Evolutionary conservation across 1,140 invertebrate species (phyloP).

Genomic region (Dolichoris vasculosae): DNA sequence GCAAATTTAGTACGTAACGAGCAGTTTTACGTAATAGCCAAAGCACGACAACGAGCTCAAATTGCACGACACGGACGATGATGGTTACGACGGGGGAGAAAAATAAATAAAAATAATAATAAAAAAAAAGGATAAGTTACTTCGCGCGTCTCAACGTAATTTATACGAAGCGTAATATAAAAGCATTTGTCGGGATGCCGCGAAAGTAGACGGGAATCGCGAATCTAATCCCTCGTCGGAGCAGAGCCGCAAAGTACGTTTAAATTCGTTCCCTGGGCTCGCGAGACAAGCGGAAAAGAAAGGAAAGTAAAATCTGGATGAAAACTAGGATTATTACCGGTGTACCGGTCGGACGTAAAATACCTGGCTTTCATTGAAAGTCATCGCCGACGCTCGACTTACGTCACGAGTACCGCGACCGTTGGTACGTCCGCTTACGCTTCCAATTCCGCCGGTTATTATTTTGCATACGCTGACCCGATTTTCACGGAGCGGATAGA

Average conservation of each 20-base stretch:
- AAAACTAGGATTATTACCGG: neutral
- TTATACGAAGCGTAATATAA: neutral
- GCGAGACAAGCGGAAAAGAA: neutral
- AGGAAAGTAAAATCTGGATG: neutral
- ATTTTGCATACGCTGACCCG: slow-evolving; percentile 26
- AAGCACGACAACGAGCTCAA: neutral
- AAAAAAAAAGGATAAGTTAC: no score
- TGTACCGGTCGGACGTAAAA: neutral
- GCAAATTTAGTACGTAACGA: neutral
- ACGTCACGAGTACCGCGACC: neutral
- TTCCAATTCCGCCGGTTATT: neutral
- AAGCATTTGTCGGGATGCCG: no score
- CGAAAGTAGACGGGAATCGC: no score
- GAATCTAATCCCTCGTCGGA: no score
- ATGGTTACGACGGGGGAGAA: no score
- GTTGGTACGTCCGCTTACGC: neutral
- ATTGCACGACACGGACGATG: neutral
- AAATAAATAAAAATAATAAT: neutral
- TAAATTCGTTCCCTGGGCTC: neutral
- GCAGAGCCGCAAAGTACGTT: neutral
- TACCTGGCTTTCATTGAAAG: slow-evolving; percentile 21
- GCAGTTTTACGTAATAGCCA: neutral
- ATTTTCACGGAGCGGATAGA: slow-evolving; percentile 26
- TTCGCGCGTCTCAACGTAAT: neutral
- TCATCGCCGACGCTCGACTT: slow-evolving; percentile 11